Percentiles rank a stretch among this genome's conserved stretches.
Evolutionary conservation across 2,113 vertebrate species (phyloP).

Genomic region (Xiphophorus hellerii): DNA sequence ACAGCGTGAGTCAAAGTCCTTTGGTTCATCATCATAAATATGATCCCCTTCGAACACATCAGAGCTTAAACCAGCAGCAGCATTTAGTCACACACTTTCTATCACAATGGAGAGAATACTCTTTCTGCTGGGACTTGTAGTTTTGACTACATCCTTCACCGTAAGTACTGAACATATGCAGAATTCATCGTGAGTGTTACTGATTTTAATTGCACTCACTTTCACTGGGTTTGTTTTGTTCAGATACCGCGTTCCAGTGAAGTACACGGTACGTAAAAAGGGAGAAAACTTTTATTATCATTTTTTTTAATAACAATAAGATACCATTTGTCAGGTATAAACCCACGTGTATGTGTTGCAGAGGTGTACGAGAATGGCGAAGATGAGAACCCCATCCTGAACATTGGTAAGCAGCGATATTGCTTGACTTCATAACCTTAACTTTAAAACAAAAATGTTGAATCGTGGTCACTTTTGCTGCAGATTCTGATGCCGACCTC

Average conservation of each 20-base stretch:
- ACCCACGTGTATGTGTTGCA: constrained; percentile 39
- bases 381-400: constrained; percentile 73
- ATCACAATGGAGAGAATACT: constrained; percentile 43
- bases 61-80: constrained; percentile 34
- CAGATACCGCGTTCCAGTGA: constrained; percentile 61
- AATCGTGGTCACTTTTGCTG: neutral
- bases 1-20: constrained; percentile 55
- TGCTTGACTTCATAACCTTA: neutral
- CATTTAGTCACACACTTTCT: constrained; percentile 6
- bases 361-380: constrained; percentile 72
- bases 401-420: constrained; percentile 62
- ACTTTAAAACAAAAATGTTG: neutral
- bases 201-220: neutral
- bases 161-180: constrained; percentile 58
- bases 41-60: constrained; percentile 41
- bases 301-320: neutral
- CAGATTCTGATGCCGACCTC: constrained; percentile 83
- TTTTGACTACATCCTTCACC: constrained; percentile 34
- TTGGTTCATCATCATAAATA: constrained; percentile 37
- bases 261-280: constrained; percentile 63
- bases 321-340: neutral
- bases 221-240: neutral
- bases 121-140: constrained; percentile 47
- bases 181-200: neutral
- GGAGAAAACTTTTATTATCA: too few relatives aligned